Conservation (phyloP, 1,140 invertebrate genomes). For the Eupeodes corollae region DNA sequence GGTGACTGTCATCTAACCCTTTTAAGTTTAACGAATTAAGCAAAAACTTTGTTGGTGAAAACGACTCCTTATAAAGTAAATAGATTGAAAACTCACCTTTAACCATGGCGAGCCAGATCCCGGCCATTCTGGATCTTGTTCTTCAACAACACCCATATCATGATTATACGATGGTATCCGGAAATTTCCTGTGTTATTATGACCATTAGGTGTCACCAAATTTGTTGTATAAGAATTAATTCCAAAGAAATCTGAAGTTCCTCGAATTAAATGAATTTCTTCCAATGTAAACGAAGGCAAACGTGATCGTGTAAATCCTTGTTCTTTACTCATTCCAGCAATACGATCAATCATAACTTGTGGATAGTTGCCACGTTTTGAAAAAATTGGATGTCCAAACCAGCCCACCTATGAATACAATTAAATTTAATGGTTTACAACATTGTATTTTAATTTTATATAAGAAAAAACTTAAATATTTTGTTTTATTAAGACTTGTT, state of each 20-base stretch:
- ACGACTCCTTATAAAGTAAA: too few relatives aligned
- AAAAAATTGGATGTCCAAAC: slow-evolving; percentile 52
- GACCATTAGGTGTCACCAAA: slow-evolving; percentile 35
- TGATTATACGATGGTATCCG: slow-evolving; percentile 40
- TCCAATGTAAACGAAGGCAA: slow-evolving; percentile 48
- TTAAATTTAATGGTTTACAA: not conserved
- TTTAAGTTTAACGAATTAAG: too few relatives aligned
- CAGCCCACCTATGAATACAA: slow-evolving; percentile 41
- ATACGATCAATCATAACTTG: slow-evolving; percentile 45
- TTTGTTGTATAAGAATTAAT: slow-evolving; percentile 47
- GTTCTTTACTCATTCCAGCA: slow-evolving; percentile 42
- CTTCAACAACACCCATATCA: slow-evolving; percentile 39
- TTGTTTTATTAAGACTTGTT: too few relatives aligned
- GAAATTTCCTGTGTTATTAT: slow-evolving; percentile 35
- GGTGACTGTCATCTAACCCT: too few relatives aligned
- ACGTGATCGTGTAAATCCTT: slow-evolving; percentile 45
- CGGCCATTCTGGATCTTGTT: slow-evolving; percentile 39
- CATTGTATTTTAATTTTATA: not conserved
- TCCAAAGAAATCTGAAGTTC: slow-evolving; percentile 50
- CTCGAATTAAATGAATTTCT: slow-evolving; percentile 45
- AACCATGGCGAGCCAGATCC: slow-evolving; percentile 41
- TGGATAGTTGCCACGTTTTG: slow-evolving; percentile 50
- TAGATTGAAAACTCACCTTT: slow-evolving; percentile 41
- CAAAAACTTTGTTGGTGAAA: too few relatives aligned
- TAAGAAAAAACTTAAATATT: too few relatives aligned